Base-by-base conservation (phyloP, 2,113 vertebrate species). In the Himantopus leucocephalus region DNA sequence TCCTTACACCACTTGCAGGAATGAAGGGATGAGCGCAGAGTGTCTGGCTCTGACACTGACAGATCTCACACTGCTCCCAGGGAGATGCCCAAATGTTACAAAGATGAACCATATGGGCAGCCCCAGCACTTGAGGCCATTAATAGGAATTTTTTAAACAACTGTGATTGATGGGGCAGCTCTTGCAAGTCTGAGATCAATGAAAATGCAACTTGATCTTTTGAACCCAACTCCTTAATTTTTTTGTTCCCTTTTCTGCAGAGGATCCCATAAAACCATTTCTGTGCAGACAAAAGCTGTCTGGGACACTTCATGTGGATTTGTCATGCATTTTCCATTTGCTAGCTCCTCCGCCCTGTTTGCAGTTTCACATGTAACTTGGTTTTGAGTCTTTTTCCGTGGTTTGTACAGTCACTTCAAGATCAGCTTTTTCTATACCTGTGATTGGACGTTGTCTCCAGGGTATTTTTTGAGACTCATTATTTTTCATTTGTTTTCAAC, bases 131-230 rank as follows among this genome's bases (percentile, higher is more conserved):
- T 60, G 74, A 92, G 95, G 91, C 96, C 98, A 98, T 98, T 98
- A 98, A 98, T 95, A 97, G 97, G 91, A 94, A 97, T 98, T 98
- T 98, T 97, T 97, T 98, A 97, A 97, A 96, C 56, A 98, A 98
- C 98, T 96, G 92, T 98, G 98, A 98, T 98, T 98, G 98, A 98
- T 98, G 98, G 97, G 87, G 95, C 59, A 77, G 96, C 95, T 97
- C 98, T 98, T 98, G 96, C 97, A 98, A 98, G 97, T 98, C 97
- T 97, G 97, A 98, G 98, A 98, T 98, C 98, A 98, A 98, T 98
- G 98, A 98, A 98, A 98, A 98, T 78, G 96, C 92, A 97, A 96
- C 95, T 92, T 98, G 98, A 98, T 98, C 98, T 98, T 98, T 98
- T 98, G 98, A 98, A 98, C 98, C 94, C 92, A 81, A 56, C 92